phyloP scores from a whole-genome alignment of 92 coral and sea anemone genomes.

The Porites divaricata region DNA sequence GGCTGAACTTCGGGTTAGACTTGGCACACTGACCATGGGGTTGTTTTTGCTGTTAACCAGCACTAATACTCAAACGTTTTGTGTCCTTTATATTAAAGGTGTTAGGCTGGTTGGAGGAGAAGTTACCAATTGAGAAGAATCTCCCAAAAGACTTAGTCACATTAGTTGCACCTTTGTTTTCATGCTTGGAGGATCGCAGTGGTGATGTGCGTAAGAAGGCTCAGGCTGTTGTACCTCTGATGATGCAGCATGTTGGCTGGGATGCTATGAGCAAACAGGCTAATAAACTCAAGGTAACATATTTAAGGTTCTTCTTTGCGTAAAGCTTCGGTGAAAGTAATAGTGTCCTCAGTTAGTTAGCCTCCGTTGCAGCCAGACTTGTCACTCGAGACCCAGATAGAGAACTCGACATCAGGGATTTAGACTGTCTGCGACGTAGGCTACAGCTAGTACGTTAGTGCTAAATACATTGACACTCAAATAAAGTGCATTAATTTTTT shows the following conservation, averaged over 20 bases:
- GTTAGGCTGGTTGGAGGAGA: conserved; percentile 96
- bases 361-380: too few relatives aligned
- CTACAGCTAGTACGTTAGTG: too few relatives aligned
- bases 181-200: conserved; percentile 95
- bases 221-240: conserved; percentile 88
- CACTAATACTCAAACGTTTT: not conserved
- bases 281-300: conserved; percentile 87
- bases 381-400: too few relatives aligned
- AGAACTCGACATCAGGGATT: too few relatives aligned
- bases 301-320: not conserved
- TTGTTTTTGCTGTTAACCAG: not conserved
- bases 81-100: conserved; percentile 53
- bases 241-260: conserved; percentile 95
- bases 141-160: conserved; percentile 77
- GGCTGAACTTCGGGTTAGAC: too few relatives aligned
- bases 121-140: conserved; percentile 76
- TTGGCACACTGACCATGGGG: too few relatives aligned
- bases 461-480: too few relatives aligned
- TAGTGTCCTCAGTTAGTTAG: too few relatives aligned
- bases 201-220: conserved; percentile 98
- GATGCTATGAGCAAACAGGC: conserved; percentile 93
- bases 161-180: conserved; percentile 80
- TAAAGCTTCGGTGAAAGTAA: not conserved
- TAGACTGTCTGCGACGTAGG: too few relatives aligned
- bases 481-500: too few relatives aligned